Evolutionary conservation across 2,888 invertebrate species (phyloP), one percentile per base, ranked within the genome.

Genomic region (Prenolepis imparis): DNA sequence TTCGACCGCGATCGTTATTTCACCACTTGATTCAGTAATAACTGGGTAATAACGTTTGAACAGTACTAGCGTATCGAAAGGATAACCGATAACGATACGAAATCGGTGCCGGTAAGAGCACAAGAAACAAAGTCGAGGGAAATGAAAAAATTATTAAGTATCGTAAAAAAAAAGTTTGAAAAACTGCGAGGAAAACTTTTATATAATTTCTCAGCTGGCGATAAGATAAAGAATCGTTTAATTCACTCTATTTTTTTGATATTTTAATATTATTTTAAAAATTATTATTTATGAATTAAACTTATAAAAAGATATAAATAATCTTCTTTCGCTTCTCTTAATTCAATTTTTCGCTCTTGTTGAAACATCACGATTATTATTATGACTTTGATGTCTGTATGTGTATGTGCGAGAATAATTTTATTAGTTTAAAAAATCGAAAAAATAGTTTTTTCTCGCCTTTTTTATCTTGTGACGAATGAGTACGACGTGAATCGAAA

Each of bases 61-160:
- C 12, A 41, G 11, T 1, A 8, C 41, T 12, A 61, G 15, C 24
- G n/a, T 36, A 24, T 24, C 44, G 1, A 36, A 36, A 70, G 8
- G 36, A 55, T 8, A 70, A 70, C 32, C 55, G 15, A 55, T 36
- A 70, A 15, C 15, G n/a, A 68, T 32, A 11, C 8, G 68, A 68
- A 12, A 4, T n/a, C 15, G 39, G 2, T 9, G 15, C n/a, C 3
- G 9, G 11, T 15, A 28, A 11, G 6, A 11, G 8, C 15, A 0
- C 6, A 12, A 52, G 15, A 32, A 32, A 24, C 6, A 1, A 11
- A 48, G 32, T 1, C 12, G n/a, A 12, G 8, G 12, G 6, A 68
- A 52, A n/a, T 68, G 8, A 32, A n/a, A 8, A 68, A 12, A 52
- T 32, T 52, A 8, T 28, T 28, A 3, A 11, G 18, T 41, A 39